Evolutionary conservation across 2,888 invertebrate species (phyloP), one percentile per base, ranked within the genome.

Genomic region (Cordilura impudica): DNA sequence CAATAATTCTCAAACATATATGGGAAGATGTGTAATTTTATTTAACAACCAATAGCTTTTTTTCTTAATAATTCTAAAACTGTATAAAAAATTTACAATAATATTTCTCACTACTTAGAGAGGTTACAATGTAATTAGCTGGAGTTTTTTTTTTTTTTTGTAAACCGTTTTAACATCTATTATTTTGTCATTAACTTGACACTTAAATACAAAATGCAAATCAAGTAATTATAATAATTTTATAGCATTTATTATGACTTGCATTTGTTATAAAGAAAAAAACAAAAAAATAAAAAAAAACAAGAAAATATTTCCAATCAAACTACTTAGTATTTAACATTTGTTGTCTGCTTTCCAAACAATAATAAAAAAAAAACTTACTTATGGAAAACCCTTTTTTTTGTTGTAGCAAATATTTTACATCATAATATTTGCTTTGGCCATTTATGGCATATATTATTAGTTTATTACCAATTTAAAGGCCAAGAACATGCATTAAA

Each of bases 391-490:
- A 47, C 66, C 71, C 71, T 77, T 66, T 47, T 19, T 65, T 60
- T 65, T 56, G 39, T 21, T 61, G 54, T n/a, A 21, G 23, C 12
- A 12, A 49, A 21, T 19, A 5, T 29, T 45, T 75, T 75, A 79
- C 75, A 75, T 75, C 75, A 79, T 75, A 75, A 79, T 67, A 71
- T 67, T 71, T 79, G 66, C 71, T 49, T 43, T 23, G 61, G 35
- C 79, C 78, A 75, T 79, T 79, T 79, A 79, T 79, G 79, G 79
- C 31, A 63, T 75, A 75, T 79, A 72, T 79, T 78, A 82, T 82
- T 82, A 81, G 81, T 81, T 82, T 82, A 82, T 81, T 81, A 80
- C 80, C 78, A 78, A 75, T 82, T 81, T 81, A 73, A 70, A 80
- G 79, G 78, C 79, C 71, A 78, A 80, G 82, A 81, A 78, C 79